These are phyloP conservation scores for Cyanoramphus novaezelandiae DNA, from an alignment of 2,113 vertebrate genomes.

Conservation along the genomic window DNA sequence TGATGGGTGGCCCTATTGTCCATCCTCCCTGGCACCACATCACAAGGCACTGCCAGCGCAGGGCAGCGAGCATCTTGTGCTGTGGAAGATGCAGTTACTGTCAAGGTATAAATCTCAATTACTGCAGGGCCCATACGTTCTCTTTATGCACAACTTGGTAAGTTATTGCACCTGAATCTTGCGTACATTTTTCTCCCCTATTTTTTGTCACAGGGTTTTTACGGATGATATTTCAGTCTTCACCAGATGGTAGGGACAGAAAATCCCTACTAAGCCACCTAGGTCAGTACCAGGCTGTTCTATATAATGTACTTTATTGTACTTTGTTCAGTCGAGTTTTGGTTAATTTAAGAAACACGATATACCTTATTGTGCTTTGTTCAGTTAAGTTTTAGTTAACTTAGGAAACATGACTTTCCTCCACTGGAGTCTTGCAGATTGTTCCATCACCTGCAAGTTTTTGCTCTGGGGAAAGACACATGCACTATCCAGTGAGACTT, in stretches of 20 bases:
- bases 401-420: neutral
- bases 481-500: neutral
- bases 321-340: neutral
- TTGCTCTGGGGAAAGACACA: neutral
- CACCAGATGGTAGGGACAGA: neutral
- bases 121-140: neutral
- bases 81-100: neutral
- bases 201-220: neutral
- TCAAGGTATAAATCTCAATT: neutral
- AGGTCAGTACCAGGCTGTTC: neutral
- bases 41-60: neutral
- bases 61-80: accelerated
- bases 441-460: neutral
- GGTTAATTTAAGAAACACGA: neutral
- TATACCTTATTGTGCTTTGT: neutral
- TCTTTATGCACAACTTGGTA: neutral
- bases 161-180: neutral
- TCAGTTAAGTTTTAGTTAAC: neutral
- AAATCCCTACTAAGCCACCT: neutral
- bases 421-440: neutral
- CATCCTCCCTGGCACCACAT: neutral
- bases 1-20: neutral
- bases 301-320: neutral
- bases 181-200: neutral
- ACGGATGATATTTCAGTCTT: neutral